These are phyloP conservation scores for Nipponacmea schrenckii DNA, from an alignment of 2,888 invertebrate genomes.

Conservation along the genomic window DNA sequence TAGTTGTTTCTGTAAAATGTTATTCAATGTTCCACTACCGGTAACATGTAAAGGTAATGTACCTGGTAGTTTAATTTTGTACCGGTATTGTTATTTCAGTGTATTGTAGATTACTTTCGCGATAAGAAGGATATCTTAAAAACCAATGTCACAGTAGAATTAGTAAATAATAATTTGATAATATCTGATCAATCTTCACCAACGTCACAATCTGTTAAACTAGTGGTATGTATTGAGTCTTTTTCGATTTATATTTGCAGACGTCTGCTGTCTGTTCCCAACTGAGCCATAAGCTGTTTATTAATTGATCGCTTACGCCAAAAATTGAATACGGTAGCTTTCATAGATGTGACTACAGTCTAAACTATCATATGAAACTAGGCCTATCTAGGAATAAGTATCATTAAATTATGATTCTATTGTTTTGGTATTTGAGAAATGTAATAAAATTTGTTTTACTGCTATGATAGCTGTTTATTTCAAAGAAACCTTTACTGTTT, in stretches of 20 bases:
- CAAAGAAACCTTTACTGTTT: no score
- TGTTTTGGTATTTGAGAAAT: no score
- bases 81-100: conserved; percentile 16
- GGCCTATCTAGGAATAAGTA: no score
- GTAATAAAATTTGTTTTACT: no score
- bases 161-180: conserved; percentile 31
- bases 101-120: conserved; percentile 22
- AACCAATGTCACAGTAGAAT: conserved; percentile 31
- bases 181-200: conserved; percentile 23
- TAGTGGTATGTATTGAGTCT: conserved; percentile 15
- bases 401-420: no score
- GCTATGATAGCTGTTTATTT: no score
- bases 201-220: conserved; percentile 11
- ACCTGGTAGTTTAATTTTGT: neutral
- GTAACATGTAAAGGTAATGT: neutral
- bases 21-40: no score
- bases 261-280: neutral
- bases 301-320: neutral
- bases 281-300: neutral
- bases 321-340: neutral
- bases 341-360: no score
- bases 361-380: no score
- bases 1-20: no score
- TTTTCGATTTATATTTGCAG: neutral
- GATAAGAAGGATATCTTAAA: conserved; percentile 4